These are phyloP conservation scores for Centropristis striata DNA, from an alignment of 2,113 vertebrate genomes.

Conservation along the genomic window DNA sequence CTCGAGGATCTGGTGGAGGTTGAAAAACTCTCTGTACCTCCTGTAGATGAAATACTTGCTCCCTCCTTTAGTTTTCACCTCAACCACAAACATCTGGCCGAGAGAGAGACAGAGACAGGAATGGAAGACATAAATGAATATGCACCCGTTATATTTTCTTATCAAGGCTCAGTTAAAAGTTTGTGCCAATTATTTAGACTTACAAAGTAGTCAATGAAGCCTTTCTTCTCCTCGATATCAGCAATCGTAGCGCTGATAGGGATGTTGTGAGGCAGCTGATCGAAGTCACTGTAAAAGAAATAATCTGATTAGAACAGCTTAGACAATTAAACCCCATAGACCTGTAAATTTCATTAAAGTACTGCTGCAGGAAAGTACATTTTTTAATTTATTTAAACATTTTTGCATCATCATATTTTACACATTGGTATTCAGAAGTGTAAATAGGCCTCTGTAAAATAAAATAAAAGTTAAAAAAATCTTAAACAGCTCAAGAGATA, in stretches of 20 bases:
- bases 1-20: conserved; percentile 90
- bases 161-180: background rate
- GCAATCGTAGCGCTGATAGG: conserved; percentile 92
- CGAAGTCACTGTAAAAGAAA: conserved; percentile 87
- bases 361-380: background rate
- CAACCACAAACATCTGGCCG: conserved; percentile 91
- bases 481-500: background rate
- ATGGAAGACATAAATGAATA: background rate
- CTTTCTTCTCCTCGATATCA: conserved; percentile 93
- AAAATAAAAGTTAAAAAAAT: too few species aligned
- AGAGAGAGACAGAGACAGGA: background rate
- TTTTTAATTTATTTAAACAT: too few species aligned
- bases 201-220: conserved; percentile 94
- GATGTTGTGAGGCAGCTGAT: conserved; percentile 93
- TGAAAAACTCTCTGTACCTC: conserved; percentile 91
- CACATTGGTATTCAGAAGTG: background rate
- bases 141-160: fast-evolving
- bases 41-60: conserved; percentile 95
- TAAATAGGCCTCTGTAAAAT: background rate
- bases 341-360: background rate
- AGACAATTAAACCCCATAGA: background rate
- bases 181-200: conserved; percentile 56
- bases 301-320: background rate
- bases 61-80: conserved; percentile 94
- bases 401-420: background rate